Percentiles rank a stretch among this genome's conserved stretches.
These are phyloP conservation scores for Myotis pilosus DNA, from an alignment of 2,797 vertebrate genomes.

Conservation along the genomic window DNA sequence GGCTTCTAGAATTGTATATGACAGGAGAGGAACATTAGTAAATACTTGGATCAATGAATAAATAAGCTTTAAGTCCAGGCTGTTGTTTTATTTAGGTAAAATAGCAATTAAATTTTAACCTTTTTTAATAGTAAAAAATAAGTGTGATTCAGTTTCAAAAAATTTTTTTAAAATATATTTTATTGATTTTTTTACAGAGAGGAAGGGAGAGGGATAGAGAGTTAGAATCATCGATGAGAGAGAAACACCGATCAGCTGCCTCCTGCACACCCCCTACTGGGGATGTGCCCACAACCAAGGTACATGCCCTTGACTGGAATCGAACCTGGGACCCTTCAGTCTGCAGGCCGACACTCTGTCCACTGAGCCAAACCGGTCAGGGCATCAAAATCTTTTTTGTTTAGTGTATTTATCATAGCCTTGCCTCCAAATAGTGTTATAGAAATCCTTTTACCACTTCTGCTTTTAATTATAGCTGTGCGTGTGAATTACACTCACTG, in stretches of 20 bases:
- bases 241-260: too few species aligned
- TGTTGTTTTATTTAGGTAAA: neutral
- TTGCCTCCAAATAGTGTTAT: neutral
- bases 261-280: too few species aligned
- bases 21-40: neutral
- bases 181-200: too few species aligned
- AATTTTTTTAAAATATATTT: too few species aligned
- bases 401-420: neutral
- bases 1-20: neutral
- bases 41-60: neutral
- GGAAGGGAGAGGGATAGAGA: too few species aligned
- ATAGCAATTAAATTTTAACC: slow-evolving; percentile 16
- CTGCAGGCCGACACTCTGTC: too few species aligned
- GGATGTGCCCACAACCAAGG: too few species aligned
- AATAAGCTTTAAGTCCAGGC: neutral
- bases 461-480: slow-evolving; percentile 15
- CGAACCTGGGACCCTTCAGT: too few species aligned
- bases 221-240: too few species aligned
- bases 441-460: neutral
- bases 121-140: slow-evolving; percentile 36
- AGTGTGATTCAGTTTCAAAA: neutral
- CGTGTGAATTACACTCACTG: neutral
- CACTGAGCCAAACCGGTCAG: too few species aligned
- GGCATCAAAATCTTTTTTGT: neutral
- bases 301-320: too few species aligned